Evolutionary conservation across 2,888 invertebrate genomes (phyloP), one percentile per base, ranked within the genome.

Genomic region (Mermis nigrescens): DNA sequence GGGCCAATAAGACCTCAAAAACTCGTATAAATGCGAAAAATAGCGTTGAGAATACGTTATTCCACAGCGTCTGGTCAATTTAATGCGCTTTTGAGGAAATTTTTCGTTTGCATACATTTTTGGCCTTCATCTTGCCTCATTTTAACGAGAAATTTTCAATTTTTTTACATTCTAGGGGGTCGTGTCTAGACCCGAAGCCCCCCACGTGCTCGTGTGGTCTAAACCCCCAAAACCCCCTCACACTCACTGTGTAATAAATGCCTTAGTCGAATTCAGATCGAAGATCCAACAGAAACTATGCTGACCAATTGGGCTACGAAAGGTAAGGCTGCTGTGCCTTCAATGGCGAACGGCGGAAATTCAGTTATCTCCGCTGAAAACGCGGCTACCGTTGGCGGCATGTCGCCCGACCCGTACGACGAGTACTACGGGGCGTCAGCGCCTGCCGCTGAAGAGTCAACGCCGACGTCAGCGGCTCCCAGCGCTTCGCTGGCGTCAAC

Each of bases 271-370:
- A 7, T 22, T 27, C 26, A 60, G 60, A 19, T 29, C 7, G 46
- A 32, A 22, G 61, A 60, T 46, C 61, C 61, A 7, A 60, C 58
- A 3, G 61, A 60, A 31, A 60, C 61, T 2, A 60, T 60, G 61
- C 27, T 60, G 19, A 53, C 57, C 12, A 64, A 61, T 7, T 64
- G 64, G 64, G n/a, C n/a, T n/a, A 15, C 57, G 46, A 57, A 28
- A 22, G 64, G 60, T 27, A 61, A 64, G 22, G 3, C 7, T 7
- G 15, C 54, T 12, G 2, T n/a, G n/a, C n/a, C n/a, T n/a, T n/a
- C n/a, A n/a, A n/a, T n/a, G n/a, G n/a, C n/a, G n/a, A n/a, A n/a
- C n/a, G n/a, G n/a, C n/a, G n/a, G n/a, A n/a, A n/a, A n/a, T n/a
- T n/a, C n/a, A n/a, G n/a, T n/a, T n/a, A 22, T 4, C 27, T 52